phyloP scores from a whole-genome alignment of 2,888 invertebrate genomes.

The Unio delphinus region DNA sequence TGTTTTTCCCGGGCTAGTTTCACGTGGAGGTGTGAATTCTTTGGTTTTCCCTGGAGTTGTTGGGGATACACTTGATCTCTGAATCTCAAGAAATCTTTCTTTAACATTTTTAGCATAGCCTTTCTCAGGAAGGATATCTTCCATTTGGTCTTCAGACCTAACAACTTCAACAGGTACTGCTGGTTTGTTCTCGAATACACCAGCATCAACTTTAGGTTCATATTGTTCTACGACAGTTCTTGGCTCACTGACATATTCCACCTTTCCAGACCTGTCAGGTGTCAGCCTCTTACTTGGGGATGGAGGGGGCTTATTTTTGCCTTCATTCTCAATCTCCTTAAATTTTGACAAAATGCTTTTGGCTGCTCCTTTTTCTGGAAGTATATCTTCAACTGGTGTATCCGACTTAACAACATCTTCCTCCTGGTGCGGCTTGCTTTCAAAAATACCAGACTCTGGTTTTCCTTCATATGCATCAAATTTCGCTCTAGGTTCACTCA shows the following conservation, averaged over 20 bases:
- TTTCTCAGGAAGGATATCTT: conserved; percentile 44
- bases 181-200: conserved; percentile 57
- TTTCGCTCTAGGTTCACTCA: conserved; percentile 55
- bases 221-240: conserved; percentile 46
- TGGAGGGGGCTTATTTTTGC: conserved; percentile 44
- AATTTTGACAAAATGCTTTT: conserved; percentile 57
- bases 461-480: conserved; percentile 52
- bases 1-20: conserved; percentile 31
- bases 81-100: conserved; percentile 41
- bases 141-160: conserved; percentile 30
- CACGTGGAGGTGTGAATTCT: conserved; percentile 58
- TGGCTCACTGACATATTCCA: conserved; percentile 58
- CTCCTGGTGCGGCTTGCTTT: conserved; percentile 49
- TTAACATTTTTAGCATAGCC: conserved; percentile 46
- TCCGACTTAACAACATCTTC: conserved; percentile 55
- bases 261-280: conserved; percentile 48
- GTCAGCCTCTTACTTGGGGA: conserved; percentile 53
- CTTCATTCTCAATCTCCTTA: conserved; percentile 49
- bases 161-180: conserved; percentile 32
- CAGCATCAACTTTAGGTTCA: conserved; percentile 50
- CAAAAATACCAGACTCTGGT: conserved; percentile 58
- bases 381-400: conserved; percentile 41
- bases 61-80: conserved; percentile 33
- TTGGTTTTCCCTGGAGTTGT: conserved; percentile 38
- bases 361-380: conserved; percentile 57